These are phyloP conservation scores for Rhagoletis pomonella DNA, from an alignment of 1,140 invertebrate species.

Conservation along the genomic window DNA sequence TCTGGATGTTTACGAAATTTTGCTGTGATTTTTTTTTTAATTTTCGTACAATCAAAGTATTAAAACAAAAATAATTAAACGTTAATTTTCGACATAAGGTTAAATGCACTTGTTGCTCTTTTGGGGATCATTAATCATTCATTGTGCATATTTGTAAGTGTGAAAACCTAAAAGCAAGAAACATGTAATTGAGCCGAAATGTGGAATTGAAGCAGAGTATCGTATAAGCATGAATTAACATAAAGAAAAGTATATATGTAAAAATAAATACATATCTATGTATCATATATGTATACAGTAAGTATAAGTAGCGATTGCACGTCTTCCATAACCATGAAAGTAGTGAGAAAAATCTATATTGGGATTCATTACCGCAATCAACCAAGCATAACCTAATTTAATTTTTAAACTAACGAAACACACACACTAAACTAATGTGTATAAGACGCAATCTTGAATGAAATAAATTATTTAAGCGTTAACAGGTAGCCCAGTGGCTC, in stretches of 20 bases:
- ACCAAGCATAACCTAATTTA: slow-evolving; percentile 38
- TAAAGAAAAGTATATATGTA: no score
- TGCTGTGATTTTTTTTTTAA: no score
- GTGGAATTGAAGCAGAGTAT: not conserved
- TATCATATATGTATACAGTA: not conserved
- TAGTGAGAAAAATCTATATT: not conserved
- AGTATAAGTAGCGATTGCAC: not conserved
- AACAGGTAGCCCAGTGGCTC: not conserved
- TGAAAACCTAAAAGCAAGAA: not conserved
- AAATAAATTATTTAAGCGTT: slow-evolving; percentile 47
- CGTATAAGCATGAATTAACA: not conserved
- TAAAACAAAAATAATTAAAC: not conserved
- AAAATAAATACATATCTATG: not conserved
- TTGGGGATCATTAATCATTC: not conserved
- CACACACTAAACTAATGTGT: not conserved
- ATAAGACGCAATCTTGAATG: not conserved
- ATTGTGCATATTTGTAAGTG: not conserved
- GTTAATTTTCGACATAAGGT: not conserved
- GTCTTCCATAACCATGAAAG: not conserved
- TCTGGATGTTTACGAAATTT: no score
- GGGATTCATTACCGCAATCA: slow-evolving; percentile 19
- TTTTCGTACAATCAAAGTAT: no score
- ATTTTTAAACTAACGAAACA: slow-evolving; percentile 26
- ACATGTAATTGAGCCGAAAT: not conserved
- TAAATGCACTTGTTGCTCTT: not conserved